phyloP scores from a whole-genome alignment of 2,797 vertebrate genomes.

The Phrynocephalus forsythii region DNA sequence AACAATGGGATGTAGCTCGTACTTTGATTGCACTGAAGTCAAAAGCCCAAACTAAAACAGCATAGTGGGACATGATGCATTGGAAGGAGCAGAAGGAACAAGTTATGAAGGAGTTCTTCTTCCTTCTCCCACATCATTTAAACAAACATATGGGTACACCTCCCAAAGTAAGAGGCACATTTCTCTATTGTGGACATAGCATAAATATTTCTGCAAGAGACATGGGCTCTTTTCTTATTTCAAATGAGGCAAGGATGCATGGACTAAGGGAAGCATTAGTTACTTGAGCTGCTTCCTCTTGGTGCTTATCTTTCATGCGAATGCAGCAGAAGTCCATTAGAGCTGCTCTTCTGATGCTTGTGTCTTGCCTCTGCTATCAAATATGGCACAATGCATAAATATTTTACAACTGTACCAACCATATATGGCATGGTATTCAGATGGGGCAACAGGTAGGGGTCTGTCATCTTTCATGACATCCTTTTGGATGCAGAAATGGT shows the following conservation, averaged over 20 bases:
- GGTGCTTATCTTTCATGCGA: neutral
- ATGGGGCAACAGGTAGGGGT: neutral
- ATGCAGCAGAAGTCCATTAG: neutral
- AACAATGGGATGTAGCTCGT: no score
- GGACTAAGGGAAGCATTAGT: neutral
- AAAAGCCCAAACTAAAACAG: neutral
- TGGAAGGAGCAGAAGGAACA: neutral
- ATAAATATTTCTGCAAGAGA: neutral
- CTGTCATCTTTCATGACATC: neutral
- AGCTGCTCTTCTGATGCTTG: neutral
- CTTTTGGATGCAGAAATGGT: neutral
- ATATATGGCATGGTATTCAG: neutral
- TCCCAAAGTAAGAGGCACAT: neutral
- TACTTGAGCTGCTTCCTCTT: neutral
- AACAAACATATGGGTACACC: neutral
- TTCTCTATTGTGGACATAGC: neutral
- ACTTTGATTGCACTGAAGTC: neutral
- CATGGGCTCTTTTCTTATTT: neutral
- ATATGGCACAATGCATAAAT: neutral
- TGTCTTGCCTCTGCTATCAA: neutral
- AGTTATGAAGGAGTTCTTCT: neutral
- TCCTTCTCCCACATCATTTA: neutral
- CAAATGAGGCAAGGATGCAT: neutral
- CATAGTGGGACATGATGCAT: neutral
- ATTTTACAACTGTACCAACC: neutral